Conservation (phyloP, 1,140 invertebrate species). For the Hyphantria cunea region DNA sequence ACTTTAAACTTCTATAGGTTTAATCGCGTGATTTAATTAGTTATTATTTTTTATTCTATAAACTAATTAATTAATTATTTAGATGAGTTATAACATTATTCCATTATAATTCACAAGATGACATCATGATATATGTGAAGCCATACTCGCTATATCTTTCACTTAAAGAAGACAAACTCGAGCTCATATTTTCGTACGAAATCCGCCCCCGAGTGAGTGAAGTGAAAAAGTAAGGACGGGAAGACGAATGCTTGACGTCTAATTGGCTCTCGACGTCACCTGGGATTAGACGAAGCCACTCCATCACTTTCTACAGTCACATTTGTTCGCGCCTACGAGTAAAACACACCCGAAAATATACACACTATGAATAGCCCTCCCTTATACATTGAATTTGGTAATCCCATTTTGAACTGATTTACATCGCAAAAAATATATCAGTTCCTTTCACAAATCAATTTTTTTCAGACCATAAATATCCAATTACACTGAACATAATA, state of each 20-base stretch:
- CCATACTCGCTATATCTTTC: slow-evolving; percentile 8
- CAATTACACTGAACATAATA: slow-evolving; percentile 23
- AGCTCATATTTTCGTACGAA: slow-evolving; percentile 46
- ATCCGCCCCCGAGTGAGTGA: slow-evolving; percentile 32
- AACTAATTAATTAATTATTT: too few relatives aligned
- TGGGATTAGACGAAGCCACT: slow-evolving; percentile 60
- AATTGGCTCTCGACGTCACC: slow-evolving; percentile 70
- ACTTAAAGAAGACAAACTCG: slow-evolving; percentile 46
- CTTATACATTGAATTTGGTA: neutral
- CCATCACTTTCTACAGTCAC: slow-evolving; percentile 59
- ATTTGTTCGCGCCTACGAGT: slow-evolving; percentile 60
- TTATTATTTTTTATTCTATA: too few relatives aligned
- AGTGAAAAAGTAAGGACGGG: slow-evolving; percentile 42
- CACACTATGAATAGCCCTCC: slow-evolving; percentile 1
- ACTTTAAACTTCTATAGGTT: too few relatives aligned
- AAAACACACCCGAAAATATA: slow-evolving; percentile 29
- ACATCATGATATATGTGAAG: neutral
- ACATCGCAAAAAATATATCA: neutral
- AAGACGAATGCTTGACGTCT: slow-evolving; percentile 74
- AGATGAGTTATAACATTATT: too few relatives aligned
- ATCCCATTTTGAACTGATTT: neutral
- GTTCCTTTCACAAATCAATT: slow-evolving; percentile 25
- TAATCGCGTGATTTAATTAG: too few relatives aligned
- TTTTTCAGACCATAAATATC: slow-evolving; percentile 22
- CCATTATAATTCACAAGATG: neutral